These are phyloP conservation scores for Anableps anableps DNA, from an alignment of 2,797 vertebrate species.

Conservation along the genomic window DNA sequence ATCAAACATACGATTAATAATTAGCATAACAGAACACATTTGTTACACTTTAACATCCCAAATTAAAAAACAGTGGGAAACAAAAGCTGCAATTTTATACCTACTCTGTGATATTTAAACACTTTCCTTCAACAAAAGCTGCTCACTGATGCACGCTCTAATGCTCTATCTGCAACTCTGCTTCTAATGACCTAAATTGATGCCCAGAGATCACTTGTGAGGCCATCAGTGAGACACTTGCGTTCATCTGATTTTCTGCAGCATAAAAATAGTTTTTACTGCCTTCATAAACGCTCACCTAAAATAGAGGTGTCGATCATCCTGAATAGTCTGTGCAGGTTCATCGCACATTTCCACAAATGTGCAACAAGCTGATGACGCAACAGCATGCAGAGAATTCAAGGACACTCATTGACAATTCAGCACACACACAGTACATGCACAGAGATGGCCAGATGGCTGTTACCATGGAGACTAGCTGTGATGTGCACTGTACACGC, in stretches of 20 bases:
- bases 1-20: not conserved
- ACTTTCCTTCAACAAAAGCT: not conserved
- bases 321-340: not conserved
- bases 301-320: slow-evolving; percentile 10
- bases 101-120: slow-evolving; percentile 6
- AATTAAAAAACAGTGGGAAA: not conserved
- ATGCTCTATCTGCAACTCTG: not conserved
- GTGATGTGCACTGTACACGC: slow-evolving; percentile 54
- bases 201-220: not conserved
- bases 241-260: slow-evolving; percentile 2
- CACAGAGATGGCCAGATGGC: slow-evolving; percentile 52
- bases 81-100: not conserved
- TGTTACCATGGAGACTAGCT: slow-evolving; percentile 77
- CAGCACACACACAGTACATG: slow-evolving; percentile 5
- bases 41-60: not conserved
- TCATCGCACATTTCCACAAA: slow-evolving; percentile 51
- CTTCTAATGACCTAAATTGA: slow-evolving; percentile 16
- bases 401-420: slow-evolving; percentile 62
- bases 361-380: slow-evolving; percentile 45
- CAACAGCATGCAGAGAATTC: slow-evolving; percentile 37
- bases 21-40: not conserved
- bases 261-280: not conserved
- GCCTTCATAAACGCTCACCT: slow-evolving; percentile 3
- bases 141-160: not conserved
- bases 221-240: not conserved